Base-by-base conservation (phyloP, 35 echinoderm and acorn worm species). In the Apostichopus japonicus region DNA sequence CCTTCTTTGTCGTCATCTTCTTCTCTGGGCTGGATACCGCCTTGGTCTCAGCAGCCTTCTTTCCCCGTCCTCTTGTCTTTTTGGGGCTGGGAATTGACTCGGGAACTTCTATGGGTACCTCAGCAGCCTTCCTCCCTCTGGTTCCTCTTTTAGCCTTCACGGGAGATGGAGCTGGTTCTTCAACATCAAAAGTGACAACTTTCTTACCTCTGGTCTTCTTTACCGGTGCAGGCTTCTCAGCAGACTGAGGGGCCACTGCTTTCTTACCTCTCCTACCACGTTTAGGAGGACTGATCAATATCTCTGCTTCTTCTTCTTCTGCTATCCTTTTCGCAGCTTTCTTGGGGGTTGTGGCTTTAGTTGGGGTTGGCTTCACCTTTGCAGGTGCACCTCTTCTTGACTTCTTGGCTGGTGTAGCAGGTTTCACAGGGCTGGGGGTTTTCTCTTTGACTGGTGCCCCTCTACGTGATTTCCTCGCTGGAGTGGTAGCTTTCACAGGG, bases 61-160 rank as follows among this genome's bases (percentile, higher is more conserved):
- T 84, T n/a, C 78, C n/a, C 24, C 94, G 75, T 21, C 80, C 84
- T 57, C 93, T 83, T 15, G 80, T 96, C 91, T 94, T 96, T 79
- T 90, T 98, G 11, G 96, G 96, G 58, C 77, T 87, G 53, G 89
- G 92, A 53, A 65, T 80, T 56, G 75, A 8, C 56, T 71, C 21
- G 59, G 72, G 6, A 9, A 57, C 79, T 71, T 73, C n/a, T 6
- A 55, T 51, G 5, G 67, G 8, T 24, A 65, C 86, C 76, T 79
- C 54, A 9, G 83, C 2, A 24, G 71, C 90, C 87, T 61, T 91
- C 72, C 62, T 76, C 58, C 72, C 17, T 56, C 84, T 89, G 6
- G 93, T 83, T 25, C 79, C 84, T 22, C 87, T 86, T 24, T 53
- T 91, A 6, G 72, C 80, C 71, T 78, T 73, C 53, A 81, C 57